Evolutionary conservation across 2,797 vertebrate species (phyloP).

Genomic region (Gambusia yucatana): DNA sequence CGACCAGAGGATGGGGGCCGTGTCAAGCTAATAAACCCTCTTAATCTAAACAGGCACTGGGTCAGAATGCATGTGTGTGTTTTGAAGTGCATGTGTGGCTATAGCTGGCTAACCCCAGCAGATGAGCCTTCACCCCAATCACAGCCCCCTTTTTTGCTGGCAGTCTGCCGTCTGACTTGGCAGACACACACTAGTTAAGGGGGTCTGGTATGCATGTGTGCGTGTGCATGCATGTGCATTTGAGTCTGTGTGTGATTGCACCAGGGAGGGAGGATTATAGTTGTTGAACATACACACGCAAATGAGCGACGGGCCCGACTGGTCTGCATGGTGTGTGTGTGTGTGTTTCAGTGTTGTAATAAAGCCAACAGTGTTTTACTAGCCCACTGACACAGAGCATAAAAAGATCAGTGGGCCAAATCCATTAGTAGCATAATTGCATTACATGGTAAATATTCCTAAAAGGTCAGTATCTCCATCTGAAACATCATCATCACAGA

Average conservation of each 20-base stretch:
- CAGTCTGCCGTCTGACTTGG: slow-evolving; percentile 83
- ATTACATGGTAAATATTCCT: slow-evolving; percentile 80
- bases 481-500: slow-evolving; percentile 66
- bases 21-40: slow-evolving; percentile 74
- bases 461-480: slow-evolving; percentile 76
- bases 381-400: slow-evolving; percentile 75
- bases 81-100: slow-evolving; percentile 29
- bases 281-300: slow-evolving; percentile 78
- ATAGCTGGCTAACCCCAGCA: slow-evolving; percentile 72
- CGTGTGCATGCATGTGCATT: slow-evolving; percentile 47
- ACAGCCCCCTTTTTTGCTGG: slow-evolving; percentile 79
- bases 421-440: slow-evolving; percentile 78
- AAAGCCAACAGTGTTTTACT: slow-evolving; percentile 77
- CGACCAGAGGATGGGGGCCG: slow-evolving; percentile 51
- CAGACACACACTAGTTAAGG: slow-evolving; percentile 75
- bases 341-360: slow-evolving; percentile 55
- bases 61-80: slow-evolving; percentile 49
- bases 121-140: slow-evolving; percentile 79
- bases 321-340: slow-evolving; percentile 60
- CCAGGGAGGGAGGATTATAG: slow-evolving; percentile 77
- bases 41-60: slow-evolving; percentile 66
- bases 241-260: slow-evolving; percentile 67
- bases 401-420: slow-evolving; percentile 79
- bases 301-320: slow-evolving; percentile 78
- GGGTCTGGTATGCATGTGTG: slow-evolving; percentile 71